Base-by-base conservation (phyloP, 2,888 invertebrate genomes). In the Lycophotia porphyrea region DNA sequence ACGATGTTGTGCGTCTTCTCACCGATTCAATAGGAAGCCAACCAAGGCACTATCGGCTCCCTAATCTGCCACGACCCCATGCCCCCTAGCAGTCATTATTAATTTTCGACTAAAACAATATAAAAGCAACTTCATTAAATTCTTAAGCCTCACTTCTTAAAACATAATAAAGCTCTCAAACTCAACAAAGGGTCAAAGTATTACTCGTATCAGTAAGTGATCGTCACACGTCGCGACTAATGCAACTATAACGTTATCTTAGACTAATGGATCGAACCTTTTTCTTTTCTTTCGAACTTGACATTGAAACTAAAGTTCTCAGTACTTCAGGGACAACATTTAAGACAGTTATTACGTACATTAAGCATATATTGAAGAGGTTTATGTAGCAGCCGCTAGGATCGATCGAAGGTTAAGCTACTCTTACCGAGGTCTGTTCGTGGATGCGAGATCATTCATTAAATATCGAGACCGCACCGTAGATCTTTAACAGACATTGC, bases 131-230 rank as follows among this genome's bases (percentile, higher is more conserved):
- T 63, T 47, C 18, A 63, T 34, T 72, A 55, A 63, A 73, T n/a
- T 39, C 74, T 55, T n/a, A 11, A 47, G 52, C 27, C 27, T 52
- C 24, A 60, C 15, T 55, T 63, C 15, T 31, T 8, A 47, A 47
- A 64, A 71, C 67, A 63, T 58, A 34, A 61, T 49, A 66, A 74
- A 49, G 66, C 69, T 81, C 63, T 79, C 61, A 61, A 66, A 39
- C 36, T 39, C 27, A 63, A 82, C 81, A 84, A 77, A 84, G 70
- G 61, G 58, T 77, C 76, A 71, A 49, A 81, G 61, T 70, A 39
- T 76, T 72, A n/a, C n/a, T n/a, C n/a, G n/a, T n/a, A 80, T 82
- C 77, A 64, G 81, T 81, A 83, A 81, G 81, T 77, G 77, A 81
- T 77, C 84, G 81, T 63, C 84, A 73, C 84, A 71, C 84, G 81